These are phyloP conservation scores for Holcopasites calliopsidis DNA, from an alignment of 1,140 invertebrate species.

Conservation along the genomic window DNA sequence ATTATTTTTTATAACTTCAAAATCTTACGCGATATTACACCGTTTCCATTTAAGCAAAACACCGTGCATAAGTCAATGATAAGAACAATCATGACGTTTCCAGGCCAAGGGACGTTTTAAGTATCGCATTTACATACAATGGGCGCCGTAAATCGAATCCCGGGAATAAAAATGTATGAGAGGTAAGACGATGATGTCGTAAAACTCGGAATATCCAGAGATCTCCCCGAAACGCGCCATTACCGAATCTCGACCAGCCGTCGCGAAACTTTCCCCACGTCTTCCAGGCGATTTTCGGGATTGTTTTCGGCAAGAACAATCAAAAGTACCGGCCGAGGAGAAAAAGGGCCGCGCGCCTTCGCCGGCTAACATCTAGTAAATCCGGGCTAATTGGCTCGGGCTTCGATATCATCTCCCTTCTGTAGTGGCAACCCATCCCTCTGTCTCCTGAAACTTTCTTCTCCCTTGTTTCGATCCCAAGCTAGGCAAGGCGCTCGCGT, in stretches of 20 bases:
- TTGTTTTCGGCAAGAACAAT: conserved; percentile 35
- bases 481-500: background rate
- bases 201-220: background rate
- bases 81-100: background rate
- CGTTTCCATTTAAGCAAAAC: no score
- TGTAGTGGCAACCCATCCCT: conserved; percentile 7
- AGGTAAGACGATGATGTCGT: background rate
- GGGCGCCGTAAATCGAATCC: background rate
- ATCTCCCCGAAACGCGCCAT: no score
- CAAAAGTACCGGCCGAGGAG: conserved; percentile 6
- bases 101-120: background rate
- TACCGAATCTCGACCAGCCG: conserved; percentile 18
- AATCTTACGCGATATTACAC: no score
- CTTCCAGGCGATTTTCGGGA: conserved; percentile 20
- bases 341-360: background rate
- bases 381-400: conserved; percentile 64
- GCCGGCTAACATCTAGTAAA: conserved; percentile 50
- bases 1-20: no score
- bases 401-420: conserved; percentile 55
- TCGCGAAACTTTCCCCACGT: conserved; percentile 21
- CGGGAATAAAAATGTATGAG: background rate
- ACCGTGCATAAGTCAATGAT: no score
- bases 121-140: conserved; percentile 13
- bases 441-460: conserved; percentile 35
- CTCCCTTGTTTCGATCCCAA: conserved; percentile 28